Base-by-base conservation (phyloP, 1,140 invertebrate species). In the Aphis gossypii region DNA sequence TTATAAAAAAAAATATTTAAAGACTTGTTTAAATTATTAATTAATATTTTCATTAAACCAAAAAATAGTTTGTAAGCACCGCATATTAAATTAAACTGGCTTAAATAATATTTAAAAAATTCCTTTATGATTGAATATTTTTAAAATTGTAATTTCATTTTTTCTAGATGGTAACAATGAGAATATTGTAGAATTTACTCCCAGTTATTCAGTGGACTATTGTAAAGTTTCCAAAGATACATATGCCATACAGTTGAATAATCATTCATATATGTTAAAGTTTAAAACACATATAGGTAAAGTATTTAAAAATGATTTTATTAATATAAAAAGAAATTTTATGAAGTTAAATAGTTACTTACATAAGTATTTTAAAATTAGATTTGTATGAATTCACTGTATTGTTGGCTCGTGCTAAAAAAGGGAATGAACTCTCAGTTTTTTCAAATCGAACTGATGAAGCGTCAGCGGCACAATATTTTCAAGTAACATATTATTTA, bases 401-500 rank as follows among this genome's bases (percentile, higher is more conserved):
- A 41, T 86, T 83, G 20, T 23, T 93, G 23, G 38, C 14, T n/a
- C 48, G 23, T 86, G 48, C 82, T 84, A 93, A 93, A 86, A 93
- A 93, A 44, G 92, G 92, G 4, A 92, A 92, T 83, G 82, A 93
- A 9, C n/a, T 56, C 6, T 93, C 92, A 30, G 92, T 93, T 21
- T 99, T 99, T 95, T 98, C 98, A n/a, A 97, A 99, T 94, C 96
- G 99, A 95, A 99, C 99, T 44, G 99, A 99, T 95, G 98, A 99
- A 95, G 98, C 99, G 1, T 99, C 99, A 38, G 99, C 99, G 54
- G 98, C 98, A 95, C 99, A 99, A 95, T 99, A 99, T 96, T 99
- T 98, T 95, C 97, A 99, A 96, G 96, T 96, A 94, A 44, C 83
- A 46, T 60, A 46, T 91, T 88, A 41, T 51, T 23, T 6, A 76